Conservation (phyloP, 2,113 vertebrate species). For the Erpornis zantholeuca region DNA sequence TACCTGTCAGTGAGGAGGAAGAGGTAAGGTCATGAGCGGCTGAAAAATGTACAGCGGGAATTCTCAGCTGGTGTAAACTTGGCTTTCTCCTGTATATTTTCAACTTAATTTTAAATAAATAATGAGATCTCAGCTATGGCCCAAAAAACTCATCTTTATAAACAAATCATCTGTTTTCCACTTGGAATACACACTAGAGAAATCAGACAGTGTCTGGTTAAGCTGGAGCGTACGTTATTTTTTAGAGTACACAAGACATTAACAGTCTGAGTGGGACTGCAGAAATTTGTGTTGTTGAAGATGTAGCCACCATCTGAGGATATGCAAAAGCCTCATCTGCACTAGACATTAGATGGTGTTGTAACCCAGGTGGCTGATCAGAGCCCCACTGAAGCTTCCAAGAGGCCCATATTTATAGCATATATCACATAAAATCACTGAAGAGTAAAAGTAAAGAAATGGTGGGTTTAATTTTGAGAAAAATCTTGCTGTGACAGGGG, state of each 20-base stretch:
- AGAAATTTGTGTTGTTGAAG: background rate
- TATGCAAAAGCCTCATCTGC: background rate
- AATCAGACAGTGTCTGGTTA: background rate
- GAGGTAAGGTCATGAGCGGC: background rate
- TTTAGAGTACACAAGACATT: background rate
- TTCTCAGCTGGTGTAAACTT: background rate
- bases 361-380: background rate
- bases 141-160: background rate
- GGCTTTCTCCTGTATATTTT: background rate
- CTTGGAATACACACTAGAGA: background rate
- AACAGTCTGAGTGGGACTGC: background rate
- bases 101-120: background rate
- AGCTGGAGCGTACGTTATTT: background rate
- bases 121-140: background rate
- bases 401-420: background rate
- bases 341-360: background rate
- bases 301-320: background rate
- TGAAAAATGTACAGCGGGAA: background rate
- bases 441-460: background rate
- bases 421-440: background rate
- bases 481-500: background rate
- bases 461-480: background rate
- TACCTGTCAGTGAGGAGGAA: background rate
- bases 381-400: background rate
- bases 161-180: background rate